Percentiles rank a stretch among this genome's conserved stretches.
Conservation (phyloP, 2,888 invertebrate species). For the Vesta saturnalis region DNA sequence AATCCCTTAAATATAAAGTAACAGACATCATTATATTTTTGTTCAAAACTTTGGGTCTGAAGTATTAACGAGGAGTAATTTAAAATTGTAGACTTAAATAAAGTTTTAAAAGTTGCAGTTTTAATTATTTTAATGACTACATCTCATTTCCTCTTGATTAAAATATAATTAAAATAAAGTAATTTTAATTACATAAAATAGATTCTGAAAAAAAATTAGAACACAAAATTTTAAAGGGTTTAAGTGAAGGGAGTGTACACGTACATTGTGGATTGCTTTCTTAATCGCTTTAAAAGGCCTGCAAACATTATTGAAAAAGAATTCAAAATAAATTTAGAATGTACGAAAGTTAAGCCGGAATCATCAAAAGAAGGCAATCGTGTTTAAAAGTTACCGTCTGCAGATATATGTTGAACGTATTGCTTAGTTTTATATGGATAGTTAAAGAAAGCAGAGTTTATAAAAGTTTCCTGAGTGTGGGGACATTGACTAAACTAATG, state of each 20-base stretch:
- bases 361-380: slow-evolving; percentile 8
- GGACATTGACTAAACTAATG: slow-evolving; percentile 45
- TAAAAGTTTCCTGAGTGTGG: slow-evolving; percentile 41
- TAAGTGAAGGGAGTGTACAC: neutral
- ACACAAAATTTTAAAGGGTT: neutral
- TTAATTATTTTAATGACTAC: slow-evolving; percentile 14
- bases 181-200: slow-evolving; percentile 2
- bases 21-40: slow-evolving; percentile 10
- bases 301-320: neutral
- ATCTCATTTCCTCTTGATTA: slow-evolving; percentile 11
- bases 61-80: slow-evolving; percentile 5
- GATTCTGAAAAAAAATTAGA: neutral
- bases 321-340: neutral
- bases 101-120: slow-evolving; percentile 12
- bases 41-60: slow-evolving; percentile 3
- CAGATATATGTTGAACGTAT: slow-evolving; percentile 26
- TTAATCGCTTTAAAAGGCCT: neutral
- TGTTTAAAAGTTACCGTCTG: neutral
- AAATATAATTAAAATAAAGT: slow-evolving; percentile 7
- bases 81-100: neutral
- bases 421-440: slow-evolving; percentile 40
- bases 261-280: neutral
- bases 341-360: neutral
- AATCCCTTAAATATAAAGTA: slow-evolving; percentile 1
- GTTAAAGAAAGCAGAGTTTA: slow-evolving; percentile 42